A percentile compares a stretch with the other conserved stretches of the same genome.
Conservation (phyloP, 2,888 invertebrate species). For the Ectemnius lituratus region DNA sequence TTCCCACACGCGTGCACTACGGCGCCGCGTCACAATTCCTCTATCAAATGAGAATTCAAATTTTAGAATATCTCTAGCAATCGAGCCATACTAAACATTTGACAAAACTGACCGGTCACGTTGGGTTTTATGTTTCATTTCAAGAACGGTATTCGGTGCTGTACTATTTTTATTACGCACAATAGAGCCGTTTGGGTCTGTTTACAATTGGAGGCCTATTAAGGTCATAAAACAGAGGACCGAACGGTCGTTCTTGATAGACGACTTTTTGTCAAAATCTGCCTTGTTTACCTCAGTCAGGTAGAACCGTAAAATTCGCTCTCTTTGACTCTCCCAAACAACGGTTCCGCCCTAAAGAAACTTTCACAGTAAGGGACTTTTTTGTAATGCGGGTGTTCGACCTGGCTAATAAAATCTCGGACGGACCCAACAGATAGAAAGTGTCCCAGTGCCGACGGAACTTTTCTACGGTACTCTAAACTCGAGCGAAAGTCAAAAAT, state of each 20-base stretch:
- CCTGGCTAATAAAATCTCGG: too few relatives aligned
- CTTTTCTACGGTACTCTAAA: too few relatives aligned
- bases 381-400: too few relatives aligned
- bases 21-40: slow-evolving; percentile 28
- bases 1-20: slow-evolving; percentile 16
- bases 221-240: slow-evolving; percentile 1
- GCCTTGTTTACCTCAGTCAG: not conserved
- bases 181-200: slow-evolving; percentile 21
- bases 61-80: slow-evolving; percentile 50
- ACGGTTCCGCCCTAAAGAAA: not conserved
- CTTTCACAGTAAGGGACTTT: not conserved
- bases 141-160: too few relatives aligned
- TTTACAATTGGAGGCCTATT: slow-evolving; percentile 1
- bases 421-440: too few relatives aligned
- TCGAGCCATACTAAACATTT: slow-evolving; percentile 49
- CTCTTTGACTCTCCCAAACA: not conserved
- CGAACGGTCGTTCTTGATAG: not conserved
- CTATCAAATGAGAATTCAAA: slow-evolving; percentile 46
- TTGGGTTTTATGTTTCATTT: not conserved
- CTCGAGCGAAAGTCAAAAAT: too few relatives aligned
- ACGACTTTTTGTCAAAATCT: not conserved
- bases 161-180: slow-evolving; percentile 40
- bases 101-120: slow-evolving; percentile 25
- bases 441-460: too few relatives aligned
- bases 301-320: not conserved